Base-by-base conservation (phyloP, 2,113 vertebrate genomes). In the Alces alces region DNA sequence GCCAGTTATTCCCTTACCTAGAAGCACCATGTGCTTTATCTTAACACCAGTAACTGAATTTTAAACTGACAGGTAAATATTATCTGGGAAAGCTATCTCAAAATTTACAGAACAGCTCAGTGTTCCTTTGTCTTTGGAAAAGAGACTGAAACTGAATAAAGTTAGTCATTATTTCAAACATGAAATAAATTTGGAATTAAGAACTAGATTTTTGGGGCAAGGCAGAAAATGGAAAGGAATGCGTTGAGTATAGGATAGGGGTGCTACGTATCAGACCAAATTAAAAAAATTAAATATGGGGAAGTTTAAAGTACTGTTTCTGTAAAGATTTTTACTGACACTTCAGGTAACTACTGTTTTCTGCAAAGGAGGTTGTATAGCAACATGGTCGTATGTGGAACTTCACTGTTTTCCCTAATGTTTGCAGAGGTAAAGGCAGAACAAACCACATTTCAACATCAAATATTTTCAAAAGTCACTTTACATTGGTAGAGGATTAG, bases 81-180 rank as follows among this genome's bases (percentile, higher is more conserved):
- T 82, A 93, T 80, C 57, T 57, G 16, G 3, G 14, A 25, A 84
- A 88, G 28, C 2, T 84, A 66, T 66, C 58, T 84, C 21, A 54
- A 28, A 85, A 88, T 80, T 28, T 36, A 39, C 6, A 50, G 0
- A 14, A 45, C 6, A 54, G 25, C 47, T 47, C 4, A 82, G 54
- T n/a, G 91, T 66, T 30, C 85, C 19, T 73, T 83, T 89, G 60
- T 88, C 52, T 91, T 95, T 95, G 66, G 47, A 91, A 91, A 96
- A 76, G 10, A 94, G 95, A 86, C 33, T 16, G 87, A 80, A 7
- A 43, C 39, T 93, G 15, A 33, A 15, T 84, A 3, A 52, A 45
- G 6, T 85, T 76, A 94, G 25, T 83, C 36, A 86, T 82, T 60
- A 78, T 87, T 80, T 52, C 55, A 92, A 97, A 85, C 5, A 70